Conservation (phyloP, 2,888 invertebrate genomes). For the Himalopsyche japonica region DNA sequence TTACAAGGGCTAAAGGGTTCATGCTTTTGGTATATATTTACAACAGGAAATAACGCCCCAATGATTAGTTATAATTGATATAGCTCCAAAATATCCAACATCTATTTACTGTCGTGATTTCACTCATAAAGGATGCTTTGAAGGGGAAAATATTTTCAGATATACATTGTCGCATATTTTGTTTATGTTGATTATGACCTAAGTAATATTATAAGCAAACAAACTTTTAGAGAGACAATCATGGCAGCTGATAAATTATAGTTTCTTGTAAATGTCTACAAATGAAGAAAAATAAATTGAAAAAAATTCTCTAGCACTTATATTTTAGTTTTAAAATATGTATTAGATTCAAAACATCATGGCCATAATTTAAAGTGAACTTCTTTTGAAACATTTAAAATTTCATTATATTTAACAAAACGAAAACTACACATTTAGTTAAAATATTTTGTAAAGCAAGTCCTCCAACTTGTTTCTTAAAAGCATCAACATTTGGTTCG, state of each 20-base stretch:
- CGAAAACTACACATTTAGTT: no score
- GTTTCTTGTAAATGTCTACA: no score
- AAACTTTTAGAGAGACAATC: background rate
- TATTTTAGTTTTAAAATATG: no score
- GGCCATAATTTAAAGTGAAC: no score
- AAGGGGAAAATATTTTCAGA: background rate
- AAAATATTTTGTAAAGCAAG: no score
- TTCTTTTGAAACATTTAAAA: no score
- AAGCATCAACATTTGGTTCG: no score
- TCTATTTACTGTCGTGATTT: background rate
- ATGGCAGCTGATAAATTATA: background rate
- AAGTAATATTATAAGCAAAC: background rate
- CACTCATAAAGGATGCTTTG: background rate
- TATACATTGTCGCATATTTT: background rate
- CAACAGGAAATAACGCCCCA: background rate
- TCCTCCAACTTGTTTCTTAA: no score
- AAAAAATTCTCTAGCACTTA: no score
- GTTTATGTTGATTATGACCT: background rate
- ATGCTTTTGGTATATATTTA: background rate
- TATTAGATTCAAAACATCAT: no score
- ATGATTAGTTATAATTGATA: background rate
- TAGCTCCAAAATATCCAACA: background rate
- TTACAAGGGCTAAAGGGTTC: background rate
- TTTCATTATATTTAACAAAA: no score
- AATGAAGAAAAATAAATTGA: no score